Conservation (phyloP, 2,113 vertebrate species). For the Danio rerio region DNA sequence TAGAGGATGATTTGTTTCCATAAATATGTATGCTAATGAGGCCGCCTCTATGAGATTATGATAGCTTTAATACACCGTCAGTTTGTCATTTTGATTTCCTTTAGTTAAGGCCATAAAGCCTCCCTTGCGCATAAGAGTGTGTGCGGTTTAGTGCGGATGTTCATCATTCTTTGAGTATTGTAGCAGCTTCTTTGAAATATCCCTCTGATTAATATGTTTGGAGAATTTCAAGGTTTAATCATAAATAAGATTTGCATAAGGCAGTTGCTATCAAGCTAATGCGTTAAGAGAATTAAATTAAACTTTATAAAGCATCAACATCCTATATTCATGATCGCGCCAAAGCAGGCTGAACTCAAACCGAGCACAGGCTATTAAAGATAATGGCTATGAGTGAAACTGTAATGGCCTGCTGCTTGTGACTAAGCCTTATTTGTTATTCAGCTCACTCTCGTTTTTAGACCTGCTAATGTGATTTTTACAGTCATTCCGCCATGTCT, state of each 20-base stretch:
- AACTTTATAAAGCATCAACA: constrained; percentile 10
- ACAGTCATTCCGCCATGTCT: neutral
- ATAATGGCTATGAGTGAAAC: constrained; percentile 30
- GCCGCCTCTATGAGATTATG: constrained; percentile 66
- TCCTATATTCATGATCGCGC: neutral
- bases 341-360: constrained; percentile 27
- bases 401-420: constrained; percentile 29
- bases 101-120: constrained; percentile 34
- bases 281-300: constrained; percentile 40
- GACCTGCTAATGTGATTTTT: constrained; percentile 13
- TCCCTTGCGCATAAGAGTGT: neutral
- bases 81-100: constrained; percentile 49
- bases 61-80: constrained; percentile 55
- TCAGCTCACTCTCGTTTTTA: constrained; percentile 58
- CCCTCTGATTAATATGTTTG: constrained; percentile 32
- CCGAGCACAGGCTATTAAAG: constrained; percentile 1
- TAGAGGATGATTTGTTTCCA: constrained; percentile 67
- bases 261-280: constrained; percentile 44
- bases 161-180: constrained; percentile 20
- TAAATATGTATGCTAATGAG: constrained; percentile 69
- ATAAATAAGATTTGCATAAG: constrained; percentile 50
- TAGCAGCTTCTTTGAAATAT: constrained; percentile 26
- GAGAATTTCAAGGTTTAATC: constrained; percentile 38
- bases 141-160: constrained; percentile 25
- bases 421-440: constrained; percentile 53